Evolutionary conservation across 2,888 invertebrate species (phyloP).

Genomic region (Protodeltote pygarga): DNA sequence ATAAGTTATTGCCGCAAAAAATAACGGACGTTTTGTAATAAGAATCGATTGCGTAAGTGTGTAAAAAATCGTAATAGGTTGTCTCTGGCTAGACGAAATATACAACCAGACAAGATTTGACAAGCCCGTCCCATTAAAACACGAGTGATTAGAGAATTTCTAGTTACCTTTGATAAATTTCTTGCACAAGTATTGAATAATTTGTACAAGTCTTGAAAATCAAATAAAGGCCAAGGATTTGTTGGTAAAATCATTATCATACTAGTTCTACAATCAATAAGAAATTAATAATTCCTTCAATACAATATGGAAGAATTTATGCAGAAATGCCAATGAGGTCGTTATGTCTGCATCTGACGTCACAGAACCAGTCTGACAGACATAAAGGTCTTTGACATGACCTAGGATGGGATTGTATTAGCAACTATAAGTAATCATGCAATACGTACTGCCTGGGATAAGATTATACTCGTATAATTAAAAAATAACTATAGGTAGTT

Average conservation of each 20-base stretch:
- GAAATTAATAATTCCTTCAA: conserved; percentile 5
- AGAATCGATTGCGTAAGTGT: neutral
- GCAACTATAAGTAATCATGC: too few species aligned
- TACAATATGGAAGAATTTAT: conserved; percentile 1
- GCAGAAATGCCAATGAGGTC: conserved; percentile 9
- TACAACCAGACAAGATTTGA: too few species aligned
- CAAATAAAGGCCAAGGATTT: too few species aligned
- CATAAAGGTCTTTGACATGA: conserved; percentile 44
- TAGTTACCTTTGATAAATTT: neutral
- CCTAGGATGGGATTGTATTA: too few species aligned
- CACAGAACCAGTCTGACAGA: conserved; percentile 26
- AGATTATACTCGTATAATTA: too few species aligned
- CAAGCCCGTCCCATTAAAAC: too few species aligned
- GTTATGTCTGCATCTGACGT: conserved; percentile 8
- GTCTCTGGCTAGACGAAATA: neutral
- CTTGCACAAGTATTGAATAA: too few species aligned
- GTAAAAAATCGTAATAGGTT: neutral
- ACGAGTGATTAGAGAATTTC: too few species aligned
- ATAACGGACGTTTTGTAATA: neutral
- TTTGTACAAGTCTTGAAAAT: too few species aligned
- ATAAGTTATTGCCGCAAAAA: conserved; percentile 20
- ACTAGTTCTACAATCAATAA: neutral
- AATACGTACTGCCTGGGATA: too few species aligned
- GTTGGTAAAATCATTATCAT: too few species aligned
- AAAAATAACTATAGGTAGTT: too few species aligned